A percentile compares a stretch with the other conserved stretches of the same genome.
phyloP scores from a whole-genome alignment of 2,113 vertebrate species.

The Bufo gargarizans region DNA sequence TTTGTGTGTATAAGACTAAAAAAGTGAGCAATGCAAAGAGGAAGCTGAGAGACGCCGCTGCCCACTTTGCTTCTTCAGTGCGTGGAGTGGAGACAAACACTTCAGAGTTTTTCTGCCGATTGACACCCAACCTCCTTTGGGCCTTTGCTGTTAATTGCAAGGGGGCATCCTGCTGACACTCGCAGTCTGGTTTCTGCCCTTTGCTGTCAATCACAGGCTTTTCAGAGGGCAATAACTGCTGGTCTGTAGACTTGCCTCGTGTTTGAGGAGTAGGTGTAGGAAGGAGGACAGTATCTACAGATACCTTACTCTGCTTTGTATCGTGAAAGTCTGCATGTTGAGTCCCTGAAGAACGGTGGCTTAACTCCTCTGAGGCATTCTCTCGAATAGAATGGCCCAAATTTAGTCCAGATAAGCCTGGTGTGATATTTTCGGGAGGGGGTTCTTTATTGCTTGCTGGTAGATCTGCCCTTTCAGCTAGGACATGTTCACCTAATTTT shows the following conservation, averaged over 20 bases:
- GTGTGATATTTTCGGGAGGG: background rate
- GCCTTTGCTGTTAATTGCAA: too few relatives aligned
- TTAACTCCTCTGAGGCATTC: background rate
- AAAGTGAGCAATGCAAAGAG: conserved; percentile 80
- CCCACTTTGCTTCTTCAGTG: conserved; percentile 85
- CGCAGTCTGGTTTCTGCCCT: conserved; percentile 18
- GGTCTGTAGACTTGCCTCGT: background rate
- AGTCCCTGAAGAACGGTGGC: background rate
- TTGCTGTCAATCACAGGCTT: background rate
- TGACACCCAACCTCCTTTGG: background rate
- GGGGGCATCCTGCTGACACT: background rate
- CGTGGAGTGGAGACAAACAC: conserved; percentile 68
- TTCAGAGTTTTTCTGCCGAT: background rate
- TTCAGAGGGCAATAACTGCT: background rate
- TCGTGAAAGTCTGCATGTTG: background rate
- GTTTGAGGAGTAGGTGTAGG: background rate
- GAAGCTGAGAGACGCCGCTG: conserved; percentile 83
- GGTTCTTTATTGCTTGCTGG: background rate
- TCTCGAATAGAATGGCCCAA: background rate
- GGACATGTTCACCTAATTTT: background rate
- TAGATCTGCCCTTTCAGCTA: background rate
- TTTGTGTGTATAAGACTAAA: conserved; percentile 73
- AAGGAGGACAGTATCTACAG: background rate
- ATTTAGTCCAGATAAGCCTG: background rate
- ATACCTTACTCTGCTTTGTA: background rate